Percentiles rank a stretch among this genome's conserved stretches.
These are phyloP conservation scores for Phasia obesa DNA, from an alignment of 2,888 invertebrate species.

Conservation along the genomic window DNA sequence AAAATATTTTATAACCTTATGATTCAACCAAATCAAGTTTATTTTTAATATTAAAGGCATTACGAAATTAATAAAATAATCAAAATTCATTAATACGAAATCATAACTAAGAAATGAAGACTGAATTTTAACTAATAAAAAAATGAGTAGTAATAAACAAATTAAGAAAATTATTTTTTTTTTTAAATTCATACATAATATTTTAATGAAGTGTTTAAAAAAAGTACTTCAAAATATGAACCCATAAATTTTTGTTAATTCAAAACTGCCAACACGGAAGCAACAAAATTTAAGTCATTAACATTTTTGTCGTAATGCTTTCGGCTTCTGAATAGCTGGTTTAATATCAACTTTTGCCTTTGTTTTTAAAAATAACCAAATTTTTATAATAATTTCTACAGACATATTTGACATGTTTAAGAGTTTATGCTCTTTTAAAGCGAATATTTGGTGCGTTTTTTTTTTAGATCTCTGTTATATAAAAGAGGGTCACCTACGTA, in stretches of 20 bases:
- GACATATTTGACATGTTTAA: neutral
- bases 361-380: conserved; percentile 42
- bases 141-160: no score
- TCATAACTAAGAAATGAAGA: no score
- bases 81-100: no score
- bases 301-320: neutral
- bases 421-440: conserved; percentile 5
- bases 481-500: conserved; percentile 47
- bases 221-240: conserved; percentile 7
- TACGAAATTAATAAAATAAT: no score
- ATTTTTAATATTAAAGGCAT: no score
- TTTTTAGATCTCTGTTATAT: neutral
- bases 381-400: conserved; percentile 36
- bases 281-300: conserved; percentile 21
- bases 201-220: no score
- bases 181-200: no score
- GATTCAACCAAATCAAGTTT: no score
- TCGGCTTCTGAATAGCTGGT: conserved; percentile 9
- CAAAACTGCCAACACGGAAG: conserved; percentile 53
- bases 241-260: conserved; percentile 18
- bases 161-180: no score
- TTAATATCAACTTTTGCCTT: conserved; percentile 49
- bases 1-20: no score
- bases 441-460: neutral
- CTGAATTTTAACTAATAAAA: no score